Base-by-base conservation (phyloP, 2,888 invertebrate genomes). In the Drosophila kuntzei region DNA sequence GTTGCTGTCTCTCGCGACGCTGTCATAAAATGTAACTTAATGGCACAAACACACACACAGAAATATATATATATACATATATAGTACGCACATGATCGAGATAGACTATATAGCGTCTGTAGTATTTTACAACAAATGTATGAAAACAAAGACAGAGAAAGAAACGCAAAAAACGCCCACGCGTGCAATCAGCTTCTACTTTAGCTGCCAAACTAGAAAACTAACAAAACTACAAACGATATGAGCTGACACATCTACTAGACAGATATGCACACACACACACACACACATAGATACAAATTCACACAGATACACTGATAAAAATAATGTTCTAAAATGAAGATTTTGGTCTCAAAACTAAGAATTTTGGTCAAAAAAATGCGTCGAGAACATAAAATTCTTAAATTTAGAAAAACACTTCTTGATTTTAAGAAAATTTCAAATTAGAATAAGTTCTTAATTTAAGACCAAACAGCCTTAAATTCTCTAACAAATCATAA, bases 11-110 rank as follows among this genome's bases (percentile, higher is more conserved):
- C 63, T 75, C 62, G 79, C 85, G 59, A 58, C 66, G 71, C 83
- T 84, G 83, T 84, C 83, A 84, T 84, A 84, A 84, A 84, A 88
- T 86, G 87, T 83, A 88, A 88, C 83, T 80, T 86, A 84, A 88
- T 84, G 87, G 83, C 75, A 27, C 58, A 62, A 64, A 57, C 64
- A 76, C 54, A 63, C 12, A 50, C 6, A 59, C 9, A n/a, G n/a
- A n/a, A n/a, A 43, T 0, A 25, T 1, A 37, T 1, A 37, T 1
- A 39, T 11, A 39, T 4, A 18, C 9, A 36, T 8, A 36, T 16
- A 16, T 16, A 37, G 32, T 11, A 50, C 12, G 55, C 18, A 54
- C 16, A 36, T 14, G 12, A 68, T 55, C 46, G 32, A 50, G 67
- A 32, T 57, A 67, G 46, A 71, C 75, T 70, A 36, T 61, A 65